Evolutionary conservation across 2,888 invertebrate genomes (phyloP).

Genomic region (Stenolophus ochropezus): DNA sequence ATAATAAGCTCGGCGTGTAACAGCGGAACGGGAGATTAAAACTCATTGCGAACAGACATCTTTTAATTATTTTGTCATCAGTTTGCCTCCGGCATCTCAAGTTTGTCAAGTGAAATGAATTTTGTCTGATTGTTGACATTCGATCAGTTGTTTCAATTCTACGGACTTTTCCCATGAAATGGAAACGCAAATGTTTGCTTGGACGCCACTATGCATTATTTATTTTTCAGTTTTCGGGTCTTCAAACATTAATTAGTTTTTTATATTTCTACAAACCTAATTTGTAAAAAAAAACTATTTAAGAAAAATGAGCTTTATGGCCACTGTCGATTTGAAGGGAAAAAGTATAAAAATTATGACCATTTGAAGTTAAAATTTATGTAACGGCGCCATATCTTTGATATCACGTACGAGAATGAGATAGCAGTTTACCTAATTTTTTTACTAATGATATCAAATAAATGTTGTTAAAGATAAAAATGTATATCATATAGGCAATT

Average conservation of each 20-base stretch:
- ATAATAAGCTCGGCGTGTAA: constrained; percentile 42
- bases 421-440: too few species aligned
- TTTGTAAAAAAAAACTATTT: too few species aligned
- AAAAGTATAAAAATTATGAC: too few species aligned
- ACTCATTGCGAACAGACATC: constrained; percentile 13
- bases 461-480: too few species aligned
- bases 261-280: too few species aligned
- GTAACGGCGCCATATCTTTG: too few species aligned
- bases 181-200: constrained; percentile 7
- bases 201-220: neutral
- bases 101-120: neutral
- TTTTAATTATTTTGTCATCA: constrained; percentile 54
- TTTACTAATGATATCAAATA: too few species aligned
- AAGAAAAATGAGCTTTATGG: too few species aligned
- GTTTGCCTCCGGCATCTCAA: constrained; percentile 28
- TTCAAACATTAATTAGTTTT: neutral
- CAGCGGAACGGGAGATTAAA: constrained; percentile 33
- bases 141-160: constrained; percentile 32
- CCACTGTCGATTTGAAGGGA: too few species aligned
- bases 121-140: constrained; percentile 31
- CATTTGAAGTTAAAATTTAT: too few species aligned
- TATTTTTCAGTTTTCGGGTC: neutral
- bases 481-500: too few species aligned
- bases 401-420: too few species aligned
- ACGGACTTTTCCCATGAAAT: neutral